Evolutionary conservation across 2,888 invertebrate species (phyloP).

Genomic region (Limnephilus auricula): DNA sequence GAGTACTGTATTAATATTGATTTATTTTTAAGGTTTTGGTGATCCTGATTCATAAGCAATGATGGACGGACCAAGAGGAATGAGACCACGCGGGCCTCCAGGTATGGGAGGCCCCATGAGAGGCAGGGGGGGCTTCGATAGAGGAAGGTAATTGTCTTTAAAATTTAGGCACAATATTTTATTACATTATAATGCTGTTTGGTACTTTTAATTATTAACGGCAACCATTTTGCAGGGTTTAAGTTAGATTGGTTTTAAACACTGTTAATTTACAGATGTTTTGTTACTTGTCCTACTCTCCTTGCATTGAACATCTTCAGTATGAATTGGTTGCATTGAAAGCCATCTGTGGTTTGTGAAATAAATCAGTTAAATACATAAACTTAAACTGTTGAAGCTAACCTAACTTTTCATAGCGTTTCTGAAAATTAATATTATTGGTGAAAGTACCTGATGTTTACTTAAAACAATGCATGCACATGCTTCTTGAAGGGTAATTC

Average conservation of each 20-base stretch:
- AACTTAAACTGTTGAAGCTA: background rate
- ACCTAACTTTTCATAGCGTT: too few species aligned
- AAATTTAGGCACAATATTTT: background rate
- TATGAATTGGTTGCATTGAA: background rate
- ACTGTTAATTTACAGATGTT: too few species aligned
- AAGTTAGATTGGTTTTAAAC: background rate
- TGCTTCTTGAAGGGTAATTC: too few species aligned
- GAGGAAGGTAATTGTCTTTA: slow-evolving; percentile 42
- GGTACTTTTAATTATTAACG: background rate
- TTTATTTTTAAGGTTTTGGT: background rate
- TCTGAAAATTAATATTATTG: too few species aligned
- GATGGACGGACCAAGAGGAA: slow-evolving; percentile 34
- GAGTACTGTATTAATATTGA: background rate
- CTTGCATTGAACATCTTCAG: background rate
- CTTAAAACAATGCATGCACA: too few species aligned
- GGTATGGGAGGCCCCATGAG: slow-evolving; percentile 57
- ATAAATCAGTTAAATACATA: background rate
- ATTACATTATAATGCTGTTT: background rate
- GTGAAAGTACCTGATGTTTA: too few species aligned
- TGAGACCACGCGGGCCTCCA: slow-evolving; percentile 50
- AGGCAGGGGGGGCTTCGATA: slow-evolving; percentile 56
- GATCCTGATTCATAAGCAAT: background rate
- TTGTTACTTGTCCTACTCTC: background rate
- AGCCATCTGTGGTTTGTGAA: background rate
- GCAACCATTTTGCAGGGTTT: background rate